A percentile compares a stretch with the other conserved stretches of the same genome.
phyloP scores from a whole-genome alignment of 2,113 vertebrate genomes.

The Myrmophylax atrothorax region DNA sequence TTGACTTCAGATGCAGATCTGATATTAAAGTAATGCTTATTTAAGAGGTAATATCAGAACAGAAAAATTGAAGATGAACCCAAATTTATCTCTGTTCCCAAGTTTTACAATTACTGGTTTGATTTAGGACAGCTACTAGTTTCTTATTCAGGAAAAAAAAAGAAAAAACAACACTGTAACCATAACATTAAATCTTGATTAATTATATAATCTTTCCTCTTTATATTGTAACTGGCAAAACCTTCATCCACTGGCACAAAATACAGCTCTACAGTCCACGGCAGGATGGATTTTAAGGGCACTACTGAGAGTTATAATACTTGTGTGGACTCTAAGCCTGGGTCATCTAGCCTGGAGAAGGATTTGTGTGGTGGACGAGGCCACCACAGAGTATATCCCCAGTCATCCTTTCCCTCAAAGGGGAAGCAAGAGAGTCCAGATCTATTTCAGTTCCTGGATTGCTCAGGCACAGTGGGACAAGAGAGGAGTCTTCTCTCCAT shows the following conservation, averaged over 20 bases:
- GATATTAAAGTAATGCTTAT: not conserved
- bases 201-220: not conserved
- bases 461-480: not conserved
- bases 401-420: not conserved
- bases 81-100: not conserved
- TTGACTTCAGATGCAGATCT: not conserved
- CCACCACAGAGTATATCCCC: rapidly evolving
- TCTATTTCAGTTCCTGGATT: not conserved
- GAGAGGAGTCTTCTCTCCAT: not conserved
- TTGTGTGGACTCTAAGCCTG: not conserved
- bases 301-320: not conserved
- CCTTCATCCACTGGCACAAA: not conserved
- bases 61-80: not conserved
- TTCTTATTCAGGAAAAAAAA: not conserved
- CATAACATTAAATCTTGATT: not conserved
- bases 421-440: not conserved
- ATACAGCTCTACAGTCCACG: not conserved
- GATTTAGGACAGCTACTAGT: not conserved
- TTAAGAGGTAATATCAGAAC: not conserved
- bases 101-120: not conserved
- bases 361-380: not conserved
- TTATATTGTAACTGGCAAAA: not conserved
- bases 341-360: not conserved
- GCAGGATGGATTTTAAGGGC: not conserved
- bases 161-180: not conserved